Evolutionary conservation across 2,797 vertebrate genomes (phyloP).

Genomic region (Mus spretus): DNA sequence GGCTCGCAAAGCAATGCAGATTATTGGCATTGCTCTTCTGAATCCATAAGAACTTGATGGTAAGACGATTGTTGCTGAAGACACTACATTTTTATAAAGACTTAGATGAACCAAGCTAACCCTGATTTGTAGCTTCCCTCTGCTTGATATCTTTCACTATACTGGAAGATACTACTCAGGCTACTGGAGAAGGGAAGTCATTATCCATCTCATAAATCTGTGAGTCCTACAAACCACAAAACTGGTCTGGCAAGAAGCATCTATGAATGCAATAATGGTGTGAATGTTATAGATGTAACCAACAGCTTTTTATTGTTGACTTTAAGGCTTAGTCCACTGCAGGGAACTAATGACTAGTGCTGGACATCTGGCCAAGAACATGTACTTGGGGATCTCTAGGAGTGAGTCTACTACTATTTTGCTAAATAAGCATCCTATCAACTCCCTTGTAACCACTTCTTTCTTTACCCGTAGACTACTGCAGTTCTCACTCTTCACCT

Average conservation of each 20-base stretch:
- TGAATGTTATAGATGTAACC: neutral
- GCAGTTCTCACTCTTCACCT: neutral
- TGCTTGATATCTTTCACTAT: neutral
- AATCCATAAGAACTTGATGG: neutral
- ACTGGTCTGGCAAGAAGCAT: neutral
- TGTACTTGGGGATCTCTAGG: neutral
- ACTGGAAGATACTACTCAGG: neutral
- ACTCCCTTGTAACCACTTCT: neutral
- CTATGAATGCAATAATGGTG: neutral
- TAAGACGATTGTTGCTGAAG: neutral
- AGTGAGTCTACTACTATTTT: neutral
- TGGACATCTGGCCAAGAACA: neutral
- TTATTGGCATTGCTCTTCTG: neutral
- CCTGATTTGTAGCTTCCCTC: too few species aligned
- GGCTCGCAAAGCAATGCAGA: neutral
- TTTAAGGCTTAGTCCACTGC: neutral
- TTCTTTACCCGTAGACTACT: neutral
- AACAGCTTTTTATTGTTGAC: neutral
- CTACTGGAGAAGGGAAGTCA: neutral
- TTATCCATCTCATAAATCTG: neutral
- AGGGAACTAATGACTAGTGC: neutral
- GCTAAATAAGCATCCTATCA: neutral
- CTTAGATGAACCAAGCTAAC: neutral
- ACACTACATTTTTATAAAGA: neutral
- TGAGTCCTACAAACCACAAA: neutral